Evolutionary conservation across 2,113 vertebrate species (phyloP), one percentile per base, ranked within the genome.

Genomic region (Gymnarchus niloticus): DNA sequence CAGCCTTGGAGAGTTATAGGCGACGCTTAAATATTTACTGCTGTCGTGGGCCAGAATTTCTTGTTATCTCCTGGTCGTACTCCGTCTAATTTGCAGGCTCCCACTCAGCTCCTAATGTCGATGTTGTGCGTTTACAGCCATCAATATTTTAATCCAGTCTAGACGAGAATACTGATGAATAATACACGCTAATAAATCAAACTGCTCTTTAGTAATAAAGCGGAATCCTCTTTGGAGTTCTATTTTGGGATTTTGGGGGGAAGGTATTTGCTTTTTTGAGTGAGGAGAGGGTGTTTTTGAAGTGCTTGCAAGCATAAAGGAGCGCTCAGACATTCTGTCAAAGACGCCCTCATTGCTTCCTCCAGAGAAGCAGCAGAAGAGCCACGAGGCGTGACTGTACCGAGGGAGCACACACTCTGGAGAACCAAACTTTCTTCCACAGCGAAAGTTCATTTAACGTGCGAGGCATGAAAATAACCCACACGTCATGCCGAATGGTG

Each of bases 11-110:
- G 28, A 78, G 84, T 80, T 51, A 44, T 52, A 33, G 52, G 69
- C 10, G 69, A 12, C 54, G 51, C 41, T 80, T 77, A 85, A 46
- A 78, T 85, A 85, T 85, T 57, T 85, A 57, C 73, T 56, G 82
- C 82, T 10, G 41, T 54, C 82, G 17, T 52, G 8, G 56, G 56
- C 52, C 33, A 44, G 56, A n/a, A 46, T 37, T 56, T 23, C 54
- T 52, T 46, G 54, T 59, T 83, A 59, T 83, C 82, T 59, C 82
- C 56, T n/a, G 82, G 82, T 52, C n/a, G 7, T 41, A 44, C 17
- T 44, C 82, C 3, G n/a, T 59, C 37, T 2, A 23, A 54, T 83
- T 83, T 49, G 10, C 51, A 83, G 82, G 19, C 54, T 41, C 12
- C 59, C 3, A 37, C 21, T 4, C 8, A 49, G 41, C 82, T 57